Conservation (phyloP, 2,888 invertebrate species). For the Oxystoma pomonae region DNA sequence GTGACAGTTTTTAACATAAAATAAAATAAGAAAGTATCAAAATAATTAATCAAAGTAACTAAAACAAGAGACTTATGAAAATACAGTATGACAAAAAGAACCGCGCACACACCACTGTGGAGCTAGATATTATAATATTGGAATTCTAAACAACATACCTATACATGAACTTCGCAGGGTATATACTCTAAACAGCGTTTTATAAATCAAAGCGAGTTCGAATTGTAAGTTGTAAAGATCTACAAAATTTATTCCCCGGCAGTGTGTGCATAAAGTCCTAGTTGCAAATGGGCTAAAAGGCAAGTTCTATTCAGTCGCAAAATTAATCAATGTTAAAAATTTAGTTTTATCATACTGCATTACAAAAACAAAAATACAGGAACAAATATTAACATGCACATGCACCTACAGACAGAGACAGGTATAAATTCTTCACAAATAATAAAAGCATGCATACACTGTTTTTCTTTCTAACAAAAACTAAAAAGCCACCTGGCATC, state of each 20-base stretch:
- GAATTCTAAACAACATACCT: too few relatives aligned
- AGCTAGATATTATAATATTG: too few relatives aligned
- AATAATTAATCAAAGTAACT: neutral
- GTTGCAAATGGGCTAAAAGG: too few relatives aligned
- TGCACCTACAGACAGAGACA: slow-evolving; percentile 10
- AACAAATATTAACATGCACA: slow-evolving; percentile 15
- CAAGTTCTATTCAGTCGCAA: too few relatives aligned
- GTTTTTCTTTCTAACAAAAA: neutral
- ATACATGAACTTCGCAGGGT: too few relatives aligned
- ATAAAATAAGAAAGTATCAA: neutral
- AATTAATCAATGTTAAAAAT: neutral
- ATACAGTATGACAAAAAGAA: neutral
- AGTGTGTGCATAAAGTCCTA: too few relatives aligned
- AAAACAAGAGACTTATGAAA: neutral
- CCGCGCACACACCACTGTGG: too few relatives aligned
- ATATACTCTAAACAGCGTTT: too few relatives aligned
- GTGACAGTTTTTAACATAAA: neutral
- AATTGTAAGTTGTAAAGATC: too few relatives aligned
- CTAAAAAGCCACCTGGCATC: too few relatives aligned
- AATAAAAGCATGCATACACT: slow-evolving; percentile 15
- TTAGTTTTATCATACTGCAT: slow-evolving; percentile 12
- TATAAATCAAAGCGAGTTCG: too few relatives aligned
- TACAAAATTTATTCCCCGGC: too few relatives aligned
- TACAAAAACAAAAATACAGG: slow-evolving; percentile 10
- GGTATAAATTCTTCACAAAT: slow-evolving; percentile 10